Evolutionary conservation across 2,113 vertebrate genomes (phyloP).

Genomic region (Galeopterus variegatus): DNA sequence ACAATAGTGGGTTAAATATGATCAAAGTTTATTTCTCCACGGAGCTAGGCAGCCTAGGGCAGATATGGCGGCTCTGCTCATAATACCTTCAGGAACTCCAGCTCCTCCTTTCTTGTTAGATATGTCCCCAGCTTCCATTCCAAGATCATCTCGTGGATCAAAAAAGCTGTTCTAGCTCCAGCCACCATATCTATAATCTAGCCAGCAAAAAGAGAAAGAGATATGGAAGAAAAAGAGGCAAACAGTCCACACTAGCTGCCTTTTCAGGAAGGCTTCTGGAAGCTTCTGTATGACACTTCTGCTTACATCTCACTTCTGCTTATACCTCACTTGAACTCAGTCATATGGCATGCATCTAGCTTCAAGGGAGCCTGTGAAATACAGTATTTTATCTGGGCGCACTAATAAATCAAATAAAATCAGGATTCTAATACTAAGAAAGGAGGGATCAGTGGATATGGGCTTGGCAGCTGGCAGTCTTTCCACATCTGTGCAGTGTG

Average conservation of each 20-base stretch:
- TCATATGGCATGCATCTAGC: background rate
- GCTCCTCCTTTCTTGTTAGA: background rate
- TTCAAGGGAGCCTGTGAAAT: background rate
- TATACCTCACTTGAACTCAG: background rate
- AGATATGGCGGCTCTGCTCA: background rate
- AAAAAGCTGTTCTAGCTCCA: background rate
- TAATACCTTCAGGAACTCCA: background rate
- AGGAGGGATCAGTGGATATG: background rate
- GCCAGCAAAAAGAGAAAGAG: background rate
- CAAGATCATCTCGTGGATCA: conserved; percentile 7
- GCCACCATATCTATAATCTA: background rate
- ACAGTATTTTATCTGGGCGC: background rate
- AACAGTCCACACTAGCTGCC: background rate
- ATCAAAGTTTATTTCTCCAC: background rate
- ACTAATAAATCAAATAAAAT: background rate
- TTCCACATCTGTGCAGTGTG: background rate
- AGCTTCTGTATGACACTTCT: background rate
- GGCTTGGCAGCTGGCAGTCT: background rate
- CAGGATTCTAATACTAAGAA: background rate
- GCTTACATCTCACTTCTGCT: background rate
- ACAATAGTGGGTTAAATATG: background rate
- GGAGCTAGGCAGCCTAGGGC: background rate
- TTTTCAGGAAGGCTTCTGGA: background rate
- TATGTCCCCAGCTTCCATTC: background rate
- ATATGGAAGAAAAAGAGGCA: background rate